These are phyloP conservation scores for Pygocentrus nattereri DNA, from an alignment of 2,797 vertebrate genomes.

Conservation along the genomic window DNA sequence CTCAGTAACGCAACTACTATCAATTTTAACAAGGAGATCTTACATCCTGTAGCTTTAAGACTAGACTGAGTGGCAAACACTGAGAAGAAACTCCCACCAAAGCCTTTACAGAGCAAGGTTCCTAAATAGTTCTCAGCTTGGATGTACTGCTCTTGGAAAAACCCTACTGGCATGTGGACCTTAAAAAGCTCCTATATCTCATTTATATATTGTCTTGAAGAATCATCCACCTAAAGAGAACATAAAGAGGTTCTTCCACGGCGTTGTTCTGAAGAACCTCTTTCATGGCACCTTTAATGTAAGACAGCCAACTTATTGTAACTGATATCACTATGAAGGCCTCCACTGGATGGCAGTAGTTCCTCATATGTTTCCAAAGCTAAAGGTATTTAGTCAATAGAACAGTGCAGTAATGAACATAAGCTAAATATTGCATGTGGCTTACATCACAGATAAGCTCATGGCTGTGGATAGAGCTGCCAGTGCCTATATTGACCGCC, in stretches of 20 bases:
- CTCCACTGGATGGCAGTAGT: conserved; percentile 57
- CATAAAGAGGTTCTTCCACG: too few relatives aligned
- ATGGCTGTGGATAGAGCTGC: conserved; percentile 43
- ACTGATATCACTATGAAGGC: conserved; percentile 2
- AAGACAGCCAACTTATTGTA: neutral
- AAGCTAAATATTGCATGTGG: conserved; percentile 39
- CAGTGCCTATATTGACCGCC: conserved; percentile 21
- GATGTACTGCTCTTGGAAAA: neutral
- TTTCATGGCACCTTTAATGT: neutral
- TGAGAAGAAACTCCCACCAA: neutral
- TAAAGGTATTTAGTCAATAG: conserved; percentile 5
- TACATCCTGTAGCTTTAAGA: too few relatives aligned
- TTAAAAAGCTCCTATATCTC: too few relatives aligned
- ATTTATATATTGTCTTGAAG: neutral
- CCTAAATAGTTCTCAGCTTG: neutral
- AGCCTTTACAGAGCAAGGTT: neutral
- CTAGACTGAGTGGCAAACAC: neutral
- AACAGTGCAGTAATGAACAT: conserved; percentile 32
- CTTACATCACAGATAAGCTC: conserved; percentile 45
- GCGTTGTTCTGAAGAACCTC: neutral
- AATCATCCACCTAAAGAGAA: neutral
- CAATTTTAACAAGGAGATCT: too few relatives aligned
- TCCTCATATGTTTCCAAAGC: conserved; percentile 25
- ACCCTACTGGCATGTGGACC: too few relatives aligned
- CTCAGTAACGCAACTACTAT: too few relatives aligned